Evolutionary conservation across 1,140 invertebrate genomes (phyloP), one percentile per base, ranked within the genome.

Genomic region (Callitettix versicolor): DNA sequence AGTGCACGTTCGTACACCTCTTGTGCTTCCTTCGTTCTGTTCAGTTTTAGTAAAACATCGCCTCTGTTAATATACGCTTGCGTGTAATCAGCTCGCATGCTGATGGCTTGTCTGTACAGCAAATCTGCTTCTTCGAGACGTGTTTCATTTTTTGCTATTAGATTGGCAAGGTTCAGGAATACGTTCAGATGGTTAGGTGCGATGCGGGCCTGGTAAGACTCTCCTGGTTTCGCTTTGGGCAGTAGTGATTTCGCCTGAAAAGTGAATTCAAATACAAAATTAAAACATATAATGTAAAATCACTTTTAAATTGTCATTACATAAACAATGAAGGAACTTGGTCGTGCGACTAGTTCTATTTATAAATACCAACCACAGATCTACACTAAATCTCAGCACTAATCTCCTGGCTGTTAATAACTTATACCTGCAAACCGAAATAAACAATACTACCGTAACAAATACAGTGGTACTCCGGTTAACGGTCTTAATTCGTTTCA

Each of bases 41-140:
- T 95, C 63, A 97, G 75, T 74, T 95, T 96, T 65, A 98, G 89
- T 41, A 96, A 78, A 68, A 98, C 89, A 73, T 97, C 94, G 0
- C 93, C 94, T 48, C 93, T 79, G 73, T 97, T 97, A 60, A 97
- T 97, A 66, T 97, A 97, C 4, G 94, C 95, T 69, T 97, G 88
- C 0, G 93, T 93, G 69, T 96, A 98, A 75, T 98, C 95, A 12
- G 92, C 85, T 59, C 94, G 76, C 95, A 98, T 98, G 64, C 90
- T 93, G 56, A 97, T 96, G 0, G 94, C 94, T 65, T 95, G 92
- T 24, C 60, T 74, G 66, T 96, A 95, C 6, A 97, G 70, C 76
- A 91, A 78, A 71, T 97, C 93, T 0, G 94, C 94, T 72, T 98
- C 94, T 69, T 93, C 86, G 14, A 97, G 71, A 41, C 94, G 76